Conservation (phyloP, 2,797 vertebrate species). For the Cephalopachus bancanus region DNA sequence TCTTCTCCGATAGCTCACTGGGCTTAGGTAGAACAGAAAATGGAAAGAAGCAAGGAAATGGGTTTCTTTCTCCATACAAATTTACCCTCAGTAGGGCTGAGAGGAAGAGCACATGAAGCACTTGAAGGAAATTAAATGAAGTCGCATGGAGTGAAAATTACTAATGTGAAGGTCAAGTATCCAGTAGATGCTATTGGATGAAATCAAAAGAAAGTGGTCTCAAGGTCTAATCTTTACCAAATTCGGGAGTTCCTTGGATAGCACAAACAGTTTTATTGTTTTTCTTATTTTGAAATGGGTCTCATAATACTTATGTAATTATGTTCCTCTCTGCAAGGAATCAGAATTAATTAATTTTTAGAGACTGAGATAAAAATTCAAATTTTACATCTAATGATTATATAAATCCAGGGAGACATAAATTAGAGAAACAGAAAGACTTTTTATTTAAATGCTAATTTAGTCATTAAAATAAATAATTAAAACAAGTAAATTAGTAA, state of each 20-base stretch:
- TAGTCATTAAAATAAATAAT: constrained; percentile 5
- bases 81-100: too few relatives aligned
- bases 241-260: neutral
- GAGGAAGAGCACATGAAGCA: rapidly evolving
- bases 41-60: rapidly evolving
- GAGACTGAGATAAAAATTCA: constrained; percentile 60
- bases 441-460: constrained; percentile 56
- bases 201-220: neutral
- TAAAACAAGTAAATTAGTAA: constrained; percentile 42
- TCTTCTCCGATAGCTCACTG: rapidly evolving
- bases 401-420: constrained; percentile 3
- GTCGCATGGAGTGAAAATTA: neutral
- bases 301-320: neutral
- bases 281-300: neutral
- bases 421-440: constrained; percentile 31
- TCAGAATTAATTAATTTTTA: constrained; percentile 48
- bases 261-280: neutral
- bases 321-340: neutral
- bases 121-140: neutral
- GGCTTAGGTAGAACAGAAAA: neutral
- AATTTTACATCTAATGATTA: neutral
- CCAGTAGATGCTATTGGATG: too few relatives aligned
- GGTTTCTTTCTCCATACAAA: neutral
- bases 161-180: rapidly evolving
- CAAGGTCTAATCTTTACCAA: neutral